phyloP scores from a whole-genome alignment of 1,140 invertebrate genomes.

The Drosophila lowei region DNA sequence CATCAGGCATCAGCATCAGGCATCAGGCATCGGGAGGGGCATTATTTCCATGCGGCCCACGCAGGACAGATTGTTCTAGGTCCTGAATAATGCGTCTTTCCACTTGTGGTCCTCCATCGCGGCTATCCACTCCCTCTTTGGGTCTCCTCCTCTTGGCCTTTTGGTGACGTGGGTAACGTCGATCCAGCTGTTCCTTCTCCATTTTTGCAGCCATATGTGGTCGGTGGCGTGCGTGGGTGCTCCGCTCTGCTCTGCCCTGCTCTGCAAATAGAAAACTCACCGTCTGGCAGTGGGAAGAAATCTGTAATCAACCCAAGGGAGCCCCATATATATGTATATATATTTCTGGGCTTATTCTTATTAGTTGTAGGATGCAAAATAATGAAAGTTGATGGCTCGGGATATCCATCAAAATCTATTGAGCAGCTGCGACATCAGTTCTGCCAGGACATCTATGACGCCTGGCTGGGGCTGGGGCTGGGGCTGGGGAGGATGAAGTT shows the following conservation, averaged over 20 bases:
- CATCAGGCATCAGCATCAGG: no score
- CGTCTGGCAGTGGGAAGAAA: slow-evolving; percentile 39
- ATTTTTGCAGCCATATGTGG: background rate
- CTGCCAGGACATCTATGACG: background rate
- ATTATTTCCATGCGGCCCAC: slow-evolving; percentile 11
- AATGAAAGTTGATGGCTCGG: slow-evolving; percentile 38
- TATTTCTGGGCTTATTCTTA: slow-evolving; percentile 38
- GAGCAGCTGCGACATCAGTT: slow-evolving; percentile 35
- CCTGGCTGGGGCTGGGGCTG: no score
- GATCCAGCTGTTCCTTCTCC: slow-evolving; percentile 22
- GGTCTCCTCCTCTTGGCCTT: slow-evolving; percentile 7
- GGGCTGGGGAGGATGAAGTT: slow-evolving; percentile 11
- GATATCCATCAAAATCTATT: slow-evolving; percentile 50
- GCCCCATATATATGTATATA: background rate
- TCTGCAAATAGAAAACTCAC: slow-evolving; percentile 45
- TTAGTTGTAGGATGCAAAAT: slow-evolving; percentile 55
- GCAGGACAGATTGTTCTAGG: slow-evolving; percentile 4
- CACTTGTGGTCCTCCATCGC: no score
- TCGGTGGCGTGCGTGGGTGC: slow-evolving; percentile 7
- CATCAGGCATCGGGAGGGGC: no score
- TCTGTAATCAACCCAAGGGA: slow-evolving; percentile 37
- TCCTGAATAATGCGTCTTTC: no score
- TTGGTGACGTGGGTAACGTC: slow-evolving; percentile 21
- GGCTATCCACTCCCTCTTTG: background rate
- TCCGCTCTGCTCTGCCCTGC: no score